Conservation (phyloP, 2,888 invertebrate genomes). For the Euproctis similis region DNA sequence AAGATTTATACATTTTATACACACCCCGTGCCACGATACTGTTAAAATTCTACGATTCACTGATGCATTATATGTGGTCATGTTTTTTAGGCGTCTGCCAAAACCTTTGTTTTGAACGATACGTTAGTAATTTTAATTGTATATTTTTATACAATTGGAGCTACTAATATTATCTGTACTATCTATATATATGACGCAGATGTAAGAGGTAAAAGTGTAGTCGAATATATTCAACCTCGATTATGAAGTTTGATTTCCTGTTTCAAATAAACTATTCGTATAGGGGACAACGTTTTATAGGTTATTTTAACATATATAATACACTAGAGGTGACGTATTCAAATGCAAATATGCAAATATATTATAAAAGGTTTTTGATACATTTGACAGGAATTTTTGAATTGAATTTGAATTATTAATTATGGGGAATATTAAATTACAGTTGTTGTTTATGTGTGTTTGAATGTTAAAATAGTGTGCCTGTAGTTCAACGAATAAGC, state of each 20-base stretch:
- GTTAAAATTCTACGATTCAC: constrained; percentile 58
- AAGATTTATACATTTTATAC: constrained; percentile 60
- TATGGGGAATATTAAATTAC: constrained; percentile 5
- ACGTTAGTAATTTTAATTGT: constrained; percentile 48
- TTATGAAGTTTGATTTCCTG: no score
- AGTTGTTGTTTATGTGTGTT: no score
- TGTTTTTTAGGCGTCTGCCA: constrained; percentile 56
- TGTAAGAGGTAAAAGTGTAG: constrained; percentile 10
- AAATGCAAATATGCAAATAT: constrained; percentile 41
- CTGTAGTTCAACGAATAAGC: no score
- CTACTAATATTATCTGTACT: constrained; percentile 23
- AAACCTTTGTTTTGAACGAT: constrained; percentile 51
- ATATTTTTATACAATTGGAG: constrained; percentile 34
- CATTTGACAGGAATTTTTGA: no score
- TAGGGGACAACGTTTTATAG: constrained; percentile 7
- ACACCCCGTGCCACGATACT: constrained; percentile 45
- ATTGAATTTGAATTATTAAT: constrained; percentile 32
- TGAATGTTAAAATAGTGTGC: no score
- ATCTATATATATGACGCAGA: no score
- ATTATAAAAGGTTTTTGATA: no score
- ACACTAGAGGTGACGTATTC: constrained; percentile 27
- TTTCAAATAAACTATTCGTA: neutral
- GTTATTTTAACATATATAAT: constrained; percentile 1
- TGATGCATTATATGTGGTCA: constrained; percentile 59
- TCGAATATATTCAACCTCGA: neutral